A percentile compares a stretch with the other conserved stretches of the same genome.
Conservation (phyloP, 2,113 vertebrate species). For the Oenanthe melanoleuca region DNA sequence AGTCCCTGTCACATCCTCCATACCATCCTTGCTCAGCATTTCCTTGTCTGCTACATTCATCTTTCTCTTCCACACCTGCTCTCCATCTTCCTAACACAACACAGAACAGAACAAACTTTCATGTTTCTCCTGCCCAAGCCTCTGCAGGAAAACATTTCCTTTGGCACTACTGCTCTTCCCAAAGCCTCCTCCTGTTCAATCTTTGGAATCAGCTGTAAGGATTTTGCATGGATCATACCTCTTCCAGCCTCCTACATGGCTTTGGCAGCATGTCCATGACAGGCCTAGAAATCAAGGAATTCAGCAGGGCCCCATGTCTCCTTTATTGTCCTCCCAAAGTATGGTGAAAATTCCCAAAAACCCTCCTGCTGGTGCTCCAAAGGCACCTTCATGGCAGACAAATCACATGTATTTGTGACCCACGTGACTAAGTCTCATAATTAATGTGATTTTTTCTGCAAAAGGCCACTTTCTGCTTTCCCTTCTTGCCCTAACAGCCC, state of each 20-base stretch:
- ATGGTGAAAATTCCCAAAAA: not conserved
- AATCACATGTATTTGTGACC: accelerated
- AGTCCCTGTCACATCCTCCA: not conserved
- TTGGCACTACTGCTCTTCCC: not conserved
- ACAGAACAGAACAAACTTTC: not conserved
- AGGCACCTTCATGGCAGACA: not conserved
- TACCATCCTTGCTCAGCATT: not conserved
- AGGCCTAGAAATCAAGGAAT: not conserved
- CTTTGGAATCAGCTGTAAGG: not conserved
- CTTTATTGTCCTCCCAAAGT: not conserved
- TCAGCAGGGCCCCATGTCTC: not conserved
- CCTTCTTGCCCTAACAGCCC: not conserved
- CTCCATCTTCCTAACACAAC: not conserved
- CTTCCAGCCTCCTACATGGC: not conserved
- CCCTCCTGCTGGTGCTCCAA: not conserved
- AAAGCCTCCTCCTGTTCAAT: not conserved
- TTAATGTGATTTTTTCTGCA: not conserved
- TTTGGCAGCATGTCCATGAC: accelerated
- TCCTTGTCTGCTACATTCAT: not conserved
- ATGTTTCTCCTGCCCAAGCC: not conserved
- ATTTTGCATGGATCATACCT: not conserved
- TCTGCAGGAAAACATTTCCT: not conserved
- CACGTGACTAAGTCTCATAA: not conserved
- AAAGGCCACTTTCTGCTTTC: not conserved
- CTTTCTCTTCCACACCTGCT: not conserved